Evolutionary conservation across 2,888 invertebrate genomes (phyloP).

Genomic region (Ormyrus labotus): DNA sequence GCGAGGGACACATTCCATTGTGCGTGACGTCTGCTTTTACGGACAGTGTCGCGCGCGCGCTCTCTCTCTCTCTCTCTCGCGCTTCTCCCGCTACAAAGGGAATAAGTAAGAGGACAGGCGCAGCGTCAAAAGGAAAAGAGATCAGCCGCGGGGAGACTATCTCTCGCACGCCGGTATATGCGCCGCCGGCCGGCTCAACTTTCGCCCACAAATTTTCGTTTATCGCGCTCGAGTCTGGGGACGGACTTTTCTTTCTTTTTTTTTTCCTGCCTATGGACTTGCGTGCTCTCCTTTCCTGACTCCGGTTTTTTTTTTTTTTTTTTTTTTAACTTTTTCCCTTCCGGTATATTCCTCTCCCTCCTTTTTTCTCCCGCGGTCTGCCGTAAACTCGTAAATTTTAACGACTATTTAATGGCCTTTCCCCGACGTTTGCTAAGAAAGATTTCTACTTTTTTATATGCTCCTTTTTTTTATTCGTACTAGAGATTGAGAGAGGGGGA

Average conservation of each 20-base stretch:
- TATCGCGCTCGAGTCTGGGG: conserved; percentile 23
- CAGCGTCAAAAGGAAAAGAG: conserved; percentile 5
- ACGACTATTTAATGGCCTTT: conserved; percentile 49
- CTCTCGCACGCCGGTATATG: neutral
- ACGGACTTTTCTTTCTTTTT: conserved; percentile 30
- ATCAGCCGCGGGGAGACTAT: conserved; percentile 10
- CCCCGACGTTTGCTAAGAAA: conserved; percentile 39
- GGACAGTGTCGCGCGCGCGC: conserved; percentile 1
- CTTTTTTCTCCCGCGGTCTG: neutral
- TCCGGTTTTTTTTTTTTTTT: neutral
- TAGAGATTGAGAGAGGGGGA: neutral
- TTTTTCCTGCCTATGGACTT: conserved; percentile 1
- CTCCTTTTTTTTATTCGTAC: conserved; percentile 18
- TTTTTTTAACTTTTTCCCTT: too few species aligned
- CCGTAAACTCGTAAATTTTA: conserved; percentile 54
- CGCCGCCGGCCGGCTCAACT: conserved; percentile 4
- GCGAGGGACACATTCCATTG: neutral
- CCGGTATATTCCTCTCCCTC: neutral
- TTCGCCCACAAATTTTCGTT: conserved; percentile 50
- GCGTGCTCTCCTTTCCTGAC: neutral
- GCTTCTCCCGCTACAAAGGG: neutral
- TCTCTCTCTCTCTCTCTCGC: too few species aligned
- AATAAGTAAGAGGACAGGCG: conserved; percentile 12
- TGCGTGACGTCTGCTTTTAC: conserved; percentile 1
- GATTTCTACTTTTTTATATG: conserved; percentile 46